Base-by-base conservation (phyloP, 30 jellyfish, hydroid and myxozoan species). In the Rhopilema esculentum region DNA sequence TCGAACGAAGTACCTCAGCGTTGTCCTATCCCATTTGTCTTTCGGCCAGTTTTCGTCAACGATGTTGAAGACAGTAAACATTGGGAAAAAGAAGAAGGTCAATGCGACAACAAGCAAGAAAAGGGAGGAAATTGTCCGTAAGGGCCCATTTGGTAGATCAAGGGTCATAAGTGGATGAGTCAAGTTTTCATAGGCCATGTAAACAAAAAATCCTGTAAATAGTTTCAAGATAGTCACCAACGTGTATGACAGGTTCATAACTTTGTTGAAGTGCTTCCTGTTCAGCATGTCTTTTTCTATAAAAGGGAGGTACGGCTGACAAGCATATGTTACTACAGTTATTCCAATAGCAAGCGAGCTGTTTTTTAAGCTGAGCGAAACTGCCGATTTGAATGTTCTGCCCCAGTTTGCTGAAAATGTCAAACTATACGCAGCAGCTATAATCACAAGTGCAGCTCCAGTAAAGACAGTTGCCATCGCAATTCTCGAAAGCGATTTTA, bases 241-340 rank as follows among this genome's bases (percentile, higher is more conserved):
- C 12, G 80, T 18, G 78, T 79, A 92, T 0, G 96, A 91, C 0
- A 78, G 62, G 49, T 92, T 92, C 96, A 92, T 92, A 8, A 92
- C 84, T 18, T 51, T 82, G 66, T 84, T 80, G 65, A 92, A 73
- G 27, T 75, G 85, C 19, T 64, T 79, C 21, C 90, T 81, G 31
- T 92, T 72, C 40, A 75, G 73, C 98, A 92, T 92, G 81, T 82
- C 91, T 29, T 80, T 79, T 53, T 92, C 98, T 9, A 92, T 86
- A 64, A 92, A 90, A 20, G 98, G 91, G 50, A 92, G 53, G 71
- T 92, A 92, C 77, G 92, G 92, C 57, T 92, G 98, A 40, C 96
- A 80, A 20, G 98, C 92, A 68, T 92, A 86, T 23, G 93, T 72
- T 17, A 89, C 98, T 15, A 92, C 74, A 22, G 92, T 72, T n/a